Evolutionary conservation across 2,113 vertebrate genomes (phyloP).

Genomic region (Calyptomena viridis): DNA sequence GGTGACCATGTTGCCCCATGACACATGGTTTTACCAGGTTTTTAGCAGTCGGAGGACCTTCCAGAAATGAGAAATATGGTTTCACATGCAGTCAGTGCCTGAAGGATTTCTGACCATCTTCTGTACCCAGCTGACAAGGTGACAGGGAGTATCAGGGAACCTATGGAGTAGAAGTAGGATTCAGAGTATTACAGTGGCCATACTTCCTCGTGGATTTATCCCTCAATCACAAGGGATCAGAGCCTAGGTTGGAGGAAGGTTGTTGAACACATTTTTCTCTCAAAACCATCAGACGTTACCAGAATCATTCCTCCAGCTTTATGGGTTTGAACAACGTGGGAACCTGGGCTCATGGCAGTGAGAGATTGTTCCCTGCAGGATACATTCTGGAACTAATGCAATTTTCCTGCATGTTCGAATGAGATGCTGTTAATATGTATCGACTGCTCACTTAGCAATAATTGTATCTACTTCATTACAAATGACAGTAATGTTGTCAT

Average conservation of each 20-base stretch:
- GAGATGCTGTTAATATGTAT: slow-evolving; percentile 39
- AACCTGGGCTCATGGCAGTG: background rate
- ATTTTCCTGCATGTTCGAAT: slow-evolving; percentile 32
- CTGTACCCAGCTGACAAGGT: background rate
- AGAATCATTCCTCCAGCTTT: background rate
- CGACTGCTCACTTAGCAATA: slow-evolving; percentile 26
- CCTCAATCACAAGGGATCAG: background rate
- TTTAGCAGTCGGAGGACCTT: background rate
- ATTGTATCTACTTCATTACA: slow-evolving; percentile 48
- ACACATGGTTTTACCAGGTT: background rate
- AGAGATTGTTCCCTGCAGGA: slow-evolving; percentile 21
- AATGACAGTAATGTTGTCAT: background rate
- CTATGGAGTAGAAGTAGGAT: background rate
- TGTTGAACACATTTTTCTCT: background rate
- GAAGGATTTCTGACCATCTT: background rate
- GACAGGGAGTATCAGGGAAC: background rate
- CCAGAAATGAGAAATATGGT: background rate
- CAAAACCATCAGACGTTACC: background rate
- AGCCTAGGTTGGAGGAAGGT: background rate
- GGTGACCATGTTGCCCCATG: fast-evolving
- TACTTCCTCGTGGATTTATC: background rate
- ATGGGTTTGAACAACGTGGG: background rate
- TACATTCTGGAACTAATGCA: background rate
- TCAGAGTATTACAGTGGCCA: background rate
- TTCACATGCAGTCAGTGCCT: background rate